These are phyloP conservation scores for Pipra filicauda DNA, from an alignment of 2,113 vertebrate genomes.

Conservation along the genomic window DNA sequence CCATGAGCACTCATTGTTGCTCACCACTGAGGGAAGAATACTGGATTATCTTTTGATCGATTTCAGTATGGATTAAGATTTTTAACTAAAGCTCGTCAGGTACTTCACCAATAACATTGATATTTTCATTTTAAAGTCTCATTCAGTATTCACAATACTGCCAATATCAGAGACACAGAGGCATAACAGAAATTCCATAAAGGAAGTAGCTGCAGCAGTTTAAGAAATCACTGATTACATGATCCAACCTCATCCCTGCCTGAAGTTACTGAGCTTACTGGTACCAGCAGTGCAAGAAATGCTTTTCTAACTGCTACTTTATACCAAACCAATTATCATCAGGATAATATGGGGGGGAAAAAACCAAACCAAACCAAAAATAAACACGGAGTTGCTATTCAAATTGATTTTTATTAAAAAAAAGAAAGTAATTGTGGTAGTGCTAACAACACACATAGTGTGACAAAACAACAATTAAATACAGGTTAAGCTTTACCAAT, in stretches of 20 bases:
- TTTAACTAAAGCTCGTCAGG: not conserved
- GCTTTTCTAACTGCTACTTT: not conserved
- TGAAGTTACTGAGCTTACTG: not conserved
- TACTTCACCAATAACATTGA: not conserved
- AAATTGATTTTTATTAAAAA: not conserved
- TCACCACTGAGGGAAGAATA: not conserved
- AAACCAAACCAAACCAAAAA: fast-evolving
- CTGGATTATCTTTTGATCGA: not conserved
- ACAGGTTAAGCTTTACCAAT: not conserved
- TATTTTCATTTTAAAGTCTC: not conserved
- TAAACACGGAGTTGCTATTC: not conserved
- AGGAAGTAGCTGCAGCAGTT: not conserved
- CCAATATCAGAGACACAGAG: not conserved
- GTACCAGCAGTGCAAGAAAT: fast-evolving
- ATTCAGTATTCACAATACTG: not conserved
- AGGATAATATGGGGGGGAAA: not conserved
- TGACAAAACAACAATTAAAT: not conserved
- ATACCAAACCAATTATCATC: not conserved
- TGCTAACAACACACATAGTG: not conserved
- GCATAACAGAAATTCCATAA: not conserved
- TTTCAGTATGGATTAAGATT: not conserved
- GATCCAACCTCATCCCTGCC: not conserved
- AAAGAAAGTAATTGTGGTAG: not conserved
- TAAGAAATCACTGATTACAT: not conserved
- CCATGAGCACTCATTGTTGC: not conserved